Evolutionary conservation across 2,797 vertebrate species (phyloP), one percentile per base, ranked within the genome.

Genomic region (Syndactyla subalaris): DNA sequence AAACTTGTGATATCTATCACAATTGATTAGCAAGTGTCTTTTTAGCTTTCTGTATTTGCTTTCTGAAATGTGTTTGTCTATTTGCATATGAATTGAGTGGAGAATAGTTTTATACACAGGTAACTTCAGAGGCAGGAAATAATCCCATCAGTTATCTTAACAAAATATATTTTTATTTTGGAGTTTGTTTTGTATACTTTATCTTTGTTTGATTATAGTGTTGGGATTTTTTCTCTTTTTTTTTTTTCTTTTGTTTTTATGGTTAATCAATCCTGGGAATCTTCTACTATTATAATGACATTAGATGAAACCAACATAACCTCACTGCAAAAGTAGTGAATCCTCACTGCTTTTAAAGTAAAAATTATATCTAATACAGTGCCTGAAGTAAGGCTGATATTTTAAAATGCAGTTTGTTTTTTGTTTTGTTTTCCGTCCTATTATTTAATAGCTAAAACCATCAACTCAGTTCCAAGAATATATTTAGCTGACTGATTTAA

Each of bases 401-500:
- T 80, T 89, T 88, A 46, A 83, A 88, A 80, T 46, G 29, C 32
- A 63, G 7, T 26, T 70, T 76, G 4, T 0, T 48, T 87, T 67
- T 38, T 90, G 52, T 34, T 93, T 77, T 88, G 23, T 54, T 85
- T 88, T 8, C 16, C 34, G 83, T 91, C 16, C 51, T 67, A 39
- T 74, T 85, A 66, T 57, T 83, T 54, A 80, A 80, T 88, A 88
- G 61, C 58, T 81, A 62, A 90, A 86, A 13, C n/a, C 62, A 65
- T 86, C 66, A 93, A 13, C 58, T 81, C 2, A 0, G 36, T 95
- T 95, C 51, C 67, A 94, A 70, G 66, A 82, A 81, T 86, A 75
- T 82, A 95, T 94, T 93, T 88, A 86, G 62, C 79, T 75, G 73
- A 38, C 59, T 91, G 73, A 80, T 78, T 81, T 90, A 95, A 96